Evolutionary conservation across 2,113 vertebrate genomes (phyloP).

Genomic region (Hippocampus barbouri): DNA sequence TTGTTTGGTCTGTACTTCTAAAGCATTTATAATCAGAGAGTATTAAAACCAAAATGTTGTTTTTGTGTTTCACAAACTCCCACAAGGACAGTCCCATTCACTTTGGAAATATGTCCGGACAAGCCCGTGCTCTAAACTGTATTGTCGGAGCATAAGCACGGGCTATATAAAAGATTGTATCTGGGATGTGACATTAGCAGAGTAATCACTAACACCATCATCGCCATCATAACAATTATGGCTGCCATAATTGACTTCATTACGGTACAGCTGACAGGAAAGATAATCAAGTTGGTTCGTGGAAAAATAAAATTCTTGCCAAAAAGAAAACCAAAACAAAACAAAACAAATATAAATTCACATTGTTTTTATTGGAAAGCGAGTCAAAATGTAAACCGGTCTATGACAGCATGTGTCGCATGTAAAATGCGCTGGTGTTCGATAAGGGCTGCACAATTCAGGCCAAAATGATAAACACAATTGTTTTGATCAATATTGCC

Average conservation of each 20-base stretch:
- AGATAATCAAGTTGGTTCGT: constrained; percentile 42
- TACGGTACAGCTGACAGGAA: constrained; percentile 45
- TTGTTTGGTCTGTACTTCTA: neutral
- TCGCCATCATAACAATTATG: constrained; percentile 47
- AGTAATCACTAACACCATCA: constrained; percentile 53
- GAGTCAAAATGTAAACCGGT: too few relatives aligned
- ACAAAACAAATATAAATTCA: too few relatives aligned
- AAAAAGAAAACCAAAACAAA: too few relatives aligned
- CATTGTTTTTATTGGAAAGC: too few relatives aligned
- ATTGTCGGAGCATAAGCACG: constrained; percentile 1
- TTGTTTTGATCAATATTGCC: too few relatives aligned
- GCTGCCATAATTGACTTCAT: constrained; percentile 47
- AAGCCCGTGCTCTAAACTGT: constrained; percentile 1
- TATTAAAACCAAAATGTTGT: neutral
- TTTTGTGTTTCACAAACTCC: neutral
- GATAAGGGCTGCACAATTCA: too few relatives aligned
- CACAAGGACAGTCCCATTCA: neutral
- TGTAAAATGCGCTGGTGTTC: too few relatives aligned
- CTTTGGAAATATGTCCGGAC: neutral
- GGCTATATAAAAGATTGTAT: constrained; percentile 18
- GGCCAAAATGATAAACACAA: too few relatives aligned
- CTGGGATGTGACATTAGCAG: constrained; percentile 5
- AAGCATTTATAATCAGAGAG: neutral
- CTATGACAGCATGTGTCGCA: too few relatives aligned
- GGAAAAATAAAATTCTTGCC: constrained; percentile 4